Conservation (phyloP, 2,888 invertebrate species). For the Xestobium rufovillosum region DNA sequence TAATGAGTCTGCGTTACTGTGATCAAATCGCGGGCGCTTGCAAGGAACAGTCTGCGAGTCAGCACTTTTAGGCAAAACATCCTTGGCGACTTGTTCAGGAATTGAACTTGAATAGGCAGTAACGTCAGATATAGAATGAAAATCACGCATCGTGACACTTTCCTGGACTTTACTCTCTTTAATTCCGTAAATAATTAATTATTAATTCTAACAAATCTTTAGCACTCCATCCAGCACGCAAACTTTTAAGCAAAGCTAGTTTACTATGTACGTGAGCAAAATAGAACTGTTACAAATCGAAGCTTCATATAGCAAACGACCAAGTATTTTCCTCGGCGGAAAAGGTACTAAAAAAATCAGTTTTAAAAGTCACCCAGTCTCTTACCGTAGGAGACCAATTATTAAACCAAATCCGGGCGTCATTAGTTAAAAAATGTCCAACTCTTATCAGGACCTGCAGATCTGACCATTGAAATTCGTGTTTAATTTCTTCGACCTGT, state of each 20-base stretch:
- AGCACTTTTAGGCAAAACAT: background rate
- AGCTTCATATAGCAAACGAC: conserved; percentile 1
- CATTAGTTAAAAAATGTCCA: conserved; percentile 2
- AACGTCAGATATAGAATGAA: background rate
- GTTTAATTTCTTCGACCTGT: conserved; percentile 2
- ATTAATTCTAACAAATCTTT: background rate
- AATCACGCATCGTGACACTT: conserved; percentile 2
- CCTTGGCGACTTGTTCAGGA: background rate
- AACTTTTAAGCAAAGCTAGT: conserved; percentile 2
- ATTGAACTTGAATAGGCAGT: conserved; percentile 1
- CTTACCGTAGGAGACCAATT: background rate
- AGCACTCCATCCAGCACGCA: conserved; percentile 3
- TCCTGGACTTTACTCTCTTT: conserved; percentile 1
- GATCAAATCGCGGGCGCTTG: background rate
- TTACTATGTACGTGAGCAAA: conserved; percentile 3
- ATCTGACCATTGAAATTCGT: conserved; percentile 3
- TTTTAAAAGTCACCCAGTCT: background rate
- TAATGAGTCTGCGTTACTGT: background rate
- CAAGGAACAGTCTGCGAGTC: background rate
- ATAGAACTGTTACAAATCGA: conserved; percentile 2
- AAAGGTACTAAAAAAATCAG: background rate
- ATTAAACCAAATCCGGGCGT: background rate
- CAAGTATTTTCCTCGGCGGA: conserved; percentile 2
- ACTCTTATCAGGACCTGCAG: conserved; percentile 3
- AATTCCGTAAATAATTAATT: conserved; percentile 2